Conservation (phyloP, 2,113 vertebrate genomes). For the Ivindomyrus marchei region DNA sequence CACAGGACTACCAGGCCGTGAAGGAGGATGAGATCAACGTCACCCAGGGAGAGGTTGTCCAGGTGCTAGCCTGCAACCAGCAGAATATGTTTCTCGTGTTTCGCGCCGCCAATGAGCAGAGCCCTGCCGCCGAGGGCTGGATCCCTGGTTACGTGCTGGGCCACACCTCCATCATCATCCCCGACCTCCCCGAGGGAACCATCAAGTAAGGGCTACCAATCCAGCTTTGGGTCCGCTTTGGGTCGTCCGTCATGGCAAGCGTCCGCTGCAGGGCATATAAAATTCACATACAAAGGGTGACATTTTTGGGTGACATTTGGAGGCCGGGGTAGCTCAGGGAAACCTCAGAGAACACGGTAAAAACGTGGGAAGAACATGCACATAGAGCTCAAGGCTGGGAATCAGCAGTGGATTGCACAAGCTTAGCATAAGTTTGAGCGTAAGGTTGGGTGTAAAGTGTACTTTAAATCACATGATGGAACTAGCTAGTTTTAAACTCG, state of each 20-base stretch:
- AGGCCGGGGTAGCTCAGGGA: background rate
- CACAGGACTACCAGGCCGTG: conserved; percentile 94
- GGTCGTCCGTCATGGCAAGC: conserved; percentile 62
- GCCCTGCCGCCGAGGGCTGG: conserved; percentile 98
- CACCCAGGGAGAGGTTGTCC: conserved; percentile 94
- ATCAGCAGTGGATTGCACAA: background rate
- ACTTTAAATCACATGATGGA: too few relatives aligned
- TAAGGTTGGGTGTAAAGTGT: too few relatives aligned
- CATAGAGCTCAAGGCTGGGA: background rate
- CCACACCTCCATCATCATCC: conserved; percentile 82
- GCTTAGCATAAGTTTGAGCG: too few relatives aligned
- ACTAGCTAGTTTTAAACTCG: too few relatives aligned
- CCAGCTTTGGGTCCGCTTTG: conserved; percentile 62
- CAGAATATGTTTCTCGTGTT: conserved; percentile 99
- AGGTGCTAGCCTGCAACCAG: conserved; percentile 98
- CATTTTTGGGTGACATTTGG: background rate
- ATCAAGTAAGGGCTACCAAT: conserved; percentile 73
- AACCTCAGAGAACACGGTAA: background rate
- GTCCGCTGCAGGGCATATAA: background rate
- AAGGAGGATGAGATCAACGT: conserved; percentile 99
- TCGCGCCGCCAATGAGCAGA: conserved; percentile 92
- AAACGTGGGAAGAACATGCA: background rate
- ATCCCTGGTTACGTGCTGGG: conserved; percentile 97
- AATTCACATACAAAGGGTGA: background rate
- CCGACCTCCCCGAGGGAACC: conserved; percentile 85